Conservation (phyloP, 1,140 invertebrate species). For the Lepeophtheirus salmonis region DNA sequence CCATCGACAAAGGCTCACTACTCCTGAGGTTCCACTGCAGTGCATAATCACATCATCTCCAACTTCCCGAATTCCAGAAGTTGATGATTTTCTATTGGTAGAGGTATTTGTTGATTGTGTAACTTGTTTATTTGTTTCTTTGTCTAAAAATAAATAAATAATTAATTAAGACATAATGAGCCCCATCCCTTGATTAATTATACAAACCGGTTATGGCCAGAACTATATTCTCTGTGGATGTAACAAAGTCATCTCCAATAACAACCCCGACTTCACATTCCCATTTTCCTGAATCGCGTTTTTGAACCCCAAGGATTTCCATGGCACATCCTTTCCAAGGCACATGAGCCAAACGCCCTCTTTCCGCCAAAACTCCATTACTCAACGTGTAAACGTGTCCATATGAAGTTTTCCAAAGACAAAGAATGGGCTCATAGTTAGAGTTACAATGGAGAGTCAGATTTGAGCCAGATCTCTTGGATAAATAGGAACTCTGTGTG, state of each 20-base stretch:
- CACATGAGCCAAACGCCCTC: conserved; percentile 1
- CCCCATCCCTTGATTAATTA: neutral
- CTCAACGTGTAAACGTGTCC: conserved; percentile 11
- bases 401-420: conserved; percentile 13
- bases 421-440: conserved; percentile 1
- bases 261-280: conserved; percentile 14
- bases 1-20: conserved; percentile 3
- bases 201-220: neutral
- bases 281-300: conserved; percentile 2
- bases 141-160: neutral
- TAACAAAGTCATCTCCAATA: neutral
- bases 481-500: neutral
- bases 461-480: neutral
- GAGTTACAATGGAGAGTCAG: neutral
- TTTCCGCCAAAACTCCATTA: neutral
- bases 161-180: neutral
- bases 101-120: neutral
- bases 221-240: neutral
- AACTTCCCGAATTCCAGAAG: neutral
- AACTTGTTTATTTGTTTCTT: no score
- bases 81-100: neutral
- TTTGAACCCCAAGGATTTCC: conserved; percentile 6
- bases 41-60: conserved; percentile 9
- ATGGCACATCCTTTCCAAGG: neutral
- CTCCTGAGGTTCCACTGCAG: neutral